These are phyloP conservation scores for Diadophis punctatus DNA, from an alignment of 2,113 vertebrate genomes.

Conservation along the genomic window DNA sequence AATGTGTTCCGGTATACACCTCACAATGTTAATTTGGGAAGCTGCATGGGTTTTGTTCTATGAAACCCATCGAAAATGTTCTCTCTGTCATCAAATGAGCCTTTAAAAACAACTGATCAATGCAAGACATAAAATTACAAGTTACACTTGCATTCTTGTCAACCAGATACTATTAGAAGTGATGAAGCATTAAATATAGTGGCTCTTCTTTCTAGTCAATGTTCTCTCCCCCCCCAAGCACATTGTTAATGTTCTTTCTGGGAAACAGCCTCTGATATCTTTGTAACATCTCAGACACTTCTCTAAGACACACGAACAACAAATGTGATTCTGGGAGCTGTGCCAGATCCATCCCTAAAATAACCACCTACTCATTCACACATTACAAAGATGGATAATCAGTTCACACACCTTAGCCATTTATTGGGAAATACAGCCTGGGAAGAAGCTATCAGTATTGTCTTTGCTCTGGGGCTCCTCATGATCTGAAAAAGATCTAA, in stretches of 20 bases:
- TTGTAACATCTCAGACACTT: not conserved
- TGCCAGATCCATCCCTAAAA: not conserved
- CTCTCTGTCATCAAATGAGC: not conserved
- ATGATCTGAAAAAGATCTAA: not conserved
- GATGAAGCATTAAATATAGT: not conserved
- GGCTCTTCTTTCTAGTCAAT: not conserved
- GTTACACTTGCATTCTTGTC: not conserved
- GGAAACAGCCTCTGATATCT: not conserved
- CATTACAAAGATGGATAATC: not conserved
- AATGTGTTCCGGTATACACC: not conserved
- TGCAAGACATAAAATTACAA: not conserved
- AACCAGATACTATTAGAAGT: not conserved
- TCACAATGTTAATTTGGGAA: not conserved
- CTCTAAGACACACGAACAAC: not conserved
- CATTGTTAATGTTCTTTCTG: not conserved
- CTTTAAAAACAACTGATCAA: not conserved
- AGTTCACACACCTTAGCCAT: not conserved
- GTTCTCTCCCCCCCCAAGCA: rapidly evolving
- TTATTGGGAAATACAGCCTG: not conserved
- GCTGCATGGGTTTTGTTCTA: not conserved
- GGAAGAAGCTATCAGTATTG: not conserved
- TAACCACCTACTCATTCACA: not conserved
- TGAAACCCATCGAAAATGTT: not conserved
- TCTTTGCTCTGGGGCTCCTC: not conserved
- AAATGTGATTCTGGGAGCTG: not conserved